A percentile compares a stretch with the other conserved stretches of the same genome.
These are phyloP conservation scores for Dinoponera quadriceps DNA, from an alignment of 1,140 invertebrate genomes.

Conservation along the genomic window DNA sequence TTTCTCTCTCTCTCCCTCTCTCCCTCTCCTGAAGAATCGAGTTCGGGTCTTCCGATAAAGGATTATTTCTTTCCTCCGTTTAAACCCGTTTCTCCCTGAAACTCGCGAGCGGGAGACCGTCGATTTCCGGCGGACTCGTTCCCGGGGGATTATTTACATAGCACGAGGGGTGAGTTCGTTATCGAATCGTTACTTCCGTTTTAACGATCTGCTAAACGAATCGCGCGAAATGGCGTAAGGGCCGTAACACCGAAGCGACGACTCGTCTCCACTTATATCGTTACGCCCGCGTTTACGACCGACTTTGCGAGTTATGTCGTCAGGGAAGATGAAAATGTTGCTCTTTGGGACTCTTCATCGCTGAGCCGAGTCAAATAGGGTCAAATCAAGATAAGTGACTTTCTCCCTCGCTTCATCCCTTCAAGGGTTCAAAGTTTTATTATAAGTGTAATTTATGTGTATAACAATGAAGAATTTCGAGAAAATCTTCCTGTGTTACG, in stretches of 20 bases:
- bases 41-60: slow-evolving; percentile 27
- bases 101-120: neutral
- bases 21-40: slow-evolving; percentile 20
- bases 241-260: neutral
- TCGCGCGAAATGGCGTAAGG: slow-evolving; percentile 8
- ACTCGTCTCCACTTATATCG: neutral
- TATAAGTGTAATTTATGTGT: no score
- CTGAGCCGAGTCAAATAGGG: no score
- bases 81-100: slow-evolving; percentile 1
- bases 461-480: no score
- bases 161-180: neutral
- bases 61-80: slow-evolving; percentile 42
- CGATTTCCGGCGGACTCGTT: neutral
- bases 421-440: no score
- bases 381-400: no score
- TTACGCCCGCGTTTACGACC: neutral
- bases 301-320: neutral
- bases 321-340: neutral
- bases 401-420: no score
- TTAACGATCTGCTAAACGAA: slow-evolving; percentile 41
- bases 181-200: slow-evolving; percentile 33
- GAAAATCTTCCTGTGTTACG: no score
- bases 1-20: neutral
- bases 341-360: no score
- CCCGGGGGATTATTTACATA: slow-evolving; percentile 39